A percentile compares a stretch with the other conserved stretches of the same genome.
phyloP scores from a whole-genome alignment of 2,797 vertebrate genomes.

The Nannoperca australis region DNA sequence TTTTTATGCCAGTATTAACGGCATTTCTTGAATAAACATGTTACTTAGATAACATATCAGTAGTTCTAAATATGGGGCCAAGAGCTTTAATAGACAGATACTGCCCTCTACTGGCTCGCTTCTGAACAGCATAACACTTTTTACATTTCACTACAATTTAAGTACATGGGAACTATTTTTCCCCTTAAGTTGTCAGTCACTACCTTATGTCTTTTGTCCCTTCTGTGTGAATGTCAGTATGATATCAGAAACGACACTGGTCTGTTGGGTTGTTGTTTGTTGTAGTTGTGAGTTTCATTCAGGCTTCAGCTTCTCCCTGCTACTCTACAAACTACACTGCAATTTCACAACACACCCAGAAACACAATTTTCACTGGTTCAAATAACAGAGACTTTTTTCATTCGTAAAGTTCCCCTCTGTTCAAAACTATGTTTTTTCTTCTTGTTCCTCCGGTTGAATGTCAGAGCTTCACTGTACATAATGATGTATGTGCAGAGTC shows the following conservation, averaged over 20 bases:
- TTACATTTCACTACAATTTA: background rate
- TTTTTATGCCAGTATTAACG: background rate
- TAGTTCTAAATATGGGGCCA: background rate
- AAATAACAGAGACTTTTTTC: background rate
- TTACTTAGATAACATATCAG: background rate
- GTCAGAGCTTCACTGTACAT: too few relatives aligned
- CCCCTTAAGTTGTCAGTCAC: background rate
- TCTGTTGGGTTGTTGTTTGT: background rate
- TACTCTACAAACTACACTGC: background rate
- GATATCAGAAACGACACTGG: background rate
- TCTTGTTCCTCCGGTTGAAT: too few relatives aligned
- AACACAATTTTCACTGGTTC: background rate
- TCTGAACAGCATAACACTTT: constrained; percentile 3
- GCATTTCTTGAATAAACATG: background rate
- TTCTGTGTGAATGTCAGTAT: background rate
- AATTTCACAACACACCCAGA: background rate
- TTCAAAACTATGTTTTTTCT: too few relatives aligned
- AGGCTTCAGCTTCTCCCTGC: background rate
- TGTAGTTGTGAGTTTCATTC: background rate
- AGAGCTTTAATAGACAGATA: background rate
- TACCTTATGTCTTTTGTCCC: background rate
- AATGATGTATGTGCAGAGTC: too few relatives aligned
- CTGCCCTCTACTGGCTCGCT: constrained; percentile 51
- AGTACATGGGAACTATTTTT: background rate
- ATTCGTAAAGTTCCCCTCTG: background rate